Conservation (phyloP, 53 echinoderm and acorn worm species). For the Actinopyga echinites region DNA sequence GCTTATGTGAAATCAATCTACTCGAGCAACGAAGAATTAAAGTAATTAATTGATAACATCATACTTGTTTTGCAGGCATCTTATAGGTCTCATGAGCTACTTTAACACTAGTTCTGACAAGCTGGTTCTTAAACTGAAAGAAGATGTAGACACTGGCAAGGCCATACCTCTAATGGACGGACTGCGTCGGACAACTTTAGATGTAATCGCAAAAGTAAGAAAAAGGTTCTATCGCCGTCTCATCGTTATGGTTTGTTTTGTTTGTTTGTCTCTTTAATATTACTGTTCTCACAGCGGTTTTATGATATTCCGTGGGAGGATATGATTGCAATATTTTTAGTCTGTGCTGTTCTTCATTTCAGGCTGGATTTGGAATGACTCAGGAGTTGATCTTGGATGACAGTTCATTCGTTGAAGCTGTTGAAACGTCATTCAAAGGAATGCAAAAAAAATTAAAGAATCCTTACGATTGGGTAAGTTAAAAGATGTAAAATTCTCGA, state of each 20-base stretch:
- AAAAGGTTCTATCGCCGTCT: background rate
- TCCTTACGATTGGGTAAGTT: background rate
- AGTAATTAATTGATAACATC: no score
- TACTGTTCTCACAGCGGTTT: no score
- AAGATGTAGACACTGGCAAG: constrained; percentile 51
- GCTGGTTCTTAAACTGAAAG: constrained; percentile 33
- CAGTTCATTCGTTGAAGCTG: background rate
- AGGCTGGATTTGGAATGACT: constrained; percentile 14
- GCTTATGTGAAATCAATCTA: no score
- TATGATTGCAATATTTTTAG: background rate
- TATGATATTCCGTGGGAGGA: no score
- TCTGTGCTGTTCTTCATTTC: background rate
- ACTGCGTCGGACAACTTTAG: constrained; percentile 51
- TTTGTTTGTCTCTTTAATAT: background rate
- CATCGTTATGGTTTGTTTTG: background rate
- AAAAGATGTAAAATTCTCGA: background rate
- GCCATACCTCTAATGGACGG: constrained; percentile 35
- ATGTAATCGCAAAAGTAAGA: constrained; percentile 61
- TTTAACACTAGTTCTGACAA: constrained; percentile 61
- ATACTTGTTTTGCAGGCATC: constrained; percentile 25
- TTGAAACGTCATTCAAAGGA: background rate
- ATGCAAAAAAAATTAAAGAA: background rate
- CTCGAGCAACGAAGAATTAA: no score
- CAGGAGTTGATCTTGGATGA: background rate
- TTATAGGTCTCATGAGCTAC: constrained; percentile 54